These are phyloP conservation scores for Centrocercus urophasianus DNA, from an alignment of 2,113 vertebrate species.

Conservation along the genomic window DNA sequence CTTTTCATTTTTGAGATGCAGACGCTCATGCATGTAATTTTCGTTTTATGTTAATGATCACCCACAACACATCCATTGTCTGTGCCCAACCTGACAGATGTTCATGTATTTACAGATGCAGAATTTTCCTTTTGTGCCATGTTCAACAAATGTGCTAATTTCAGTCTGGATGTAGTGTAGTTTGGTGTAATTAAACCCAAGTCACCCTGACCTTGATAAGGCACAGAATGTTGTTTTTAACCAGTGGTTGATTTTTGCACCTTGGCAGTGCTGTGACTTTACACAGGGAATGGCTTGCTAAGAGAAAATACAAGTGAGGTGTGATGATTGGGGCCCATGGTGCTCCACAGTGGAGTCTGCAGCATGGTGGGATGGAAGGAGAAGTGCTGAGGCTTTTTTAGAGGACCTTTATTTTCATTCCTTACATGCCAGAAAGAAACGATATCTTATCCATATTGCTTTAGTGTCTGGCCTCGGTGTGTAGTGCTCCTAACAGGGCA, in stretches of 20 bases:
- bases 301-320: neutral
- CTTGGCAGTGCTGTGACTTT: neutral
- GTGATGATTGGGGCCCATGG: neutral
- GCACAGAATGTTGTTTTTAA: neutral
- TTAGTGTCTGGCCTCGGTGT: neutral
- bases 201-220: rapidly evolving
- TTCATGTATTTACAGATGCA: constrained; percentile 24
- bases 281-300: rapidly evolving
- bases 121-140: neutral
- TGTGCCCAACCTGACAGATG: constrained; percentile 18
- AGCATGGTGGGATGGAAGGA: neutral
- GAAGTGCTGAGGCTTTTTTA: neutral
- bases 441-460: neutral
- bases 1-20: neutral
- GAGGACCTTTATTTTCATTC: neutral
- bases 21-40: neutral
- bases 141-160: neutral
- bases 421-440: neutral
- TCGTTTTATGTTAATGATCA: neutral
- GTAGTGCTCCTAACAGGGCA: neutral
- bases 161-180: neutral
- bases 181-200: neutral
- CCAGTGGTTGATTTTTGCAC: neutral
- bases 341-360: neutral
- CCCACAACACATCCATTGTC: neutral